These are phyloP conservation scores for Scaptomyza polygonia DNA, from an alignment of 2,888 invertebrate species.

Conservation along the genomic window DNA sequence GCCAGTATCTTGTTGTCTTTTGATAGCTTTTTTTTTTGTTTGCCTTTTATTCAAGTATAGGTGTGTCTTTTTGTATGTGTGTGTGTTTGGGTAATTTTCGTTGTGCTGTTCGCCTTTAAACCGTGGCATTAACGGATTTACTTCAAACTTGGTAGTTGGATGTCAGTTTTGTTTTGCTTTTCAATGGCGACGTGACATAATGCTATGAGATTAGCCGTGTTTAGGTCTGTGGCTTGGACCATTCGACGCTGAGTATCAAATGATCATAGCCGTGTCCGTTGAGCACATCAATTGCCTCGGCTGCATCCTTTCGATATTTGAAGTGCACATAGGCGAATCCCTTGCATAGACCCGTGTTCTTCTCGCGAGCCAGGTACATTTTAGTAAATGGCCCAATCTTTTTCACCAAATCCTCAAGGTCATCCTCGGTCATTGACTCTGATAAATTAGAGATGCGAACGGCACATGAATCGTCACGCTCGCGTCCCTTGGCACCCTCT, in stretches of 20 bases:
- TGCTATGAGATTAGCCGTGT: background rate
- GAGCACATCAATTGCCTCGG: slow-evolving; percentile 93
- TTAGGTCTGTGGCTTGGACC: slow-evolving; percentile 93
- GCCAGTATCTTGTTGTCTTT: slow-evolving; percentile 59
- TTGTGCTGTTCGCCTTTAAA: slow-evolving; percentile 51
- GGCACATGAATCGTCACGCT: slow-evolving; percentile 93
- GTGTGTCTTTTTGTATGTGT: slow-evolving; percentile 2
- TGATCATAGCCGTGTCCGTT: slow-evolving; percentile 99
- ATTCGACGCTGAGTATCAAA: slow-evolving; percentile 98
- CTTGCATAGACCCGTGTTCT: slow-evolving; percentile 92
- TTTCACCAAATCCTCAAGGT: slow-evolving; percentile 97
- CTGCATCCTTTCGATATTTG: slow-evolving; percentile 94
- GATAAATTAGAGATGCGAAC: slow-evolving; percentile 99
- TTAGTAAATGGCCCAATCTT: slow-evolving; percentile 96
- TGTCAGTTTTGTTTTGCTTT: background rate
- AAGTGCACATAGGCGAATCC: slow-evolving; percentile 99
- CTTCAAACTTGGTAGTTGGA: slow-evolving; percentile 31
- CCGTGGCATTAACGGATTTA: slow-evolving; percentile 51
- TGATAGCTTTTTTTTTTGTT: slow-evolving; percentile 31
- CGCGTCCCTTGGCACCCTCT: slow-evolving; percentile 91
- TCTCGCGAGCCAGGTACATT: slow-evolving; percentile 97
- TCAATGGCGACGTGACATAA: background rate
- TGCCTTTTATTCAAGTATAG: slow-evolving; percentile 37
- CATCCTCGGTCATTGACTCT: slow-evolving; percentile 96
- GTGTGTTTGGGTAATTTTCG: slow-evolving; percentile 31